Percentiles rank a stretch among this genome's conserved stretches.
Conservation (phyloP, 2,888 invertebrate species). For the Allacma fusca region DNA sequence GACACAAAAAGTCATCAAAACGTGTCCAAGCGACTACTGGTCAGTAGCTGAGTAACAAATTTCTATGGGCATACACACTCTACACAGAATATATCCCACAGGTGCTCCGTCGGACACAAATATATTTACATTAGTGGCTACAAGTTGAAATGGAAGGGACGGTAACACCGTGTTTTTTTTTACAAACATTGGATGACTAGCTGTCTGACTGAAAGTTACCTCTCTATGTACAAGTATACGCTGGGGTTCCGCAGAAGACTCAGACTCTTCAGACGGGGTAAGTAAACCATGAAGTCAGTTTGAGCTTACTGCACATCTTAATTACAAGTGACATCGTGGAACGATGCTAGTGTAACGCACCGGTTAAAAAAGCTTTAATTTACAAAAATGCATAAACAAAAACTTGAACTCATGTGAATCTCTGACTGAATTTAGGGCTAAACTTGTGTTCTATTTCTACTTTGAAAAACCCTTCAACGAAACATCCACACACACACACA, state of each 20-base stretch:
- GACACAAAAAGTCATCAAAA: conserved; percentile 44
- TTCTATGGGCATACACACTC: neutral
- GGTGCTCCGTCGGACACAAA: conserved; percentile 29
- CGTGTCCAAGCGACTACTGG: conserved; percentile 35
- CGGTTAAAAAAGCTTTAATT: conserved; percentile 21
- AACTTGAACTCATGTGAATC: conserved; percentile 18
- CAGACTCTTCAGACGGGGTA: conserved; percentile 16
- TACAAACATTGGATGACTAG: conserved; percentile 9
- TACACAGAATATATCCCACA: conserved; percentile 1
- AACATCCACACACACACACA: too few species aligned
- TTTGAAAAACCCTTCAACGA: too few species aligned
- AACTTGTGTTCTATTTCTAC: neutral
- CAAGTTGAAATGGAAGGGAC: neutral
- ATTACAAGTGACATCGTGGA: conserved; percentile 35
- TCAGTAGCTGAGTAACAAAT: conserved; percentile 21
- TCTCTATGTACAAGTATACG: too few species aligned
- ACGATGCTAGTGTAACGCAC: conserved; percentile 32
- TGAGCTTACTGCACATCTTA: conserved; percentile 38
- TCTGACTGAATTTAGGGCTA: neutral
- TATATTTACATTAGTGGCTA: conserved; percentile 19
- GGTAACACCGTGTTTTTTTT: neutral
- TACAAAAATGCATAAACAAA: conserved; percentile 22
- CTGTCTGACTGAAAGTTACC: neutral
- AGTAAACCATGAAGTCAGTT: conserved; percentile 38
- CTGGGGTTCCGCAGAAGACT: too few species aligned